Evolutionary conservation across 2,113 vertebrate species (phyloP), one percentile per base, ranked within the genome.

Genomic region (Taurulus bubalis): DNA sequence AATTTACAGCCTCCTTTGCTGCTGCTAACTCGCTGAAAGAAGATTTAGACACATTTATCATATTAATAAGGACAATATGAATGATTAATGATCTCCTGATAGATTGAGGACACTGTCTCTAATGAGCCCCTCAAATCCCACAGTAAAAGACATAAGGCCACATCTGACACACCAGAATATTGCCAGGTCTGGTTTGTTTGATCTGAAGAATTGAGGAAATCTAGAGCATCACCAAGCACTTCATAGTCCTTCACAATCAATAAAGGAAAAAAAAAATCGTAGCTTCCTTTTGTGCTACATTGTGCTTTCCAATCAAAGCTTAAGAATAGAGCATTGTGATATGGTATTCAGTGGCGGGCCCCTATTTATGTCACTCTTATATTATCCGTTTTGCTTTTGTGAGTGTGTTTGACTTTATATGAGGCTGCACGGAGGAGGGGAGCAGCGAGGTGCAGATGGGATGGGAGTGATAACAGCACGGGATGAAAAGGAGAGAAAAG

Each of bases 361-460:
- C 66, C 51, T 73, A 81, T 91, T 91, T 86, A 79, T 85, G 89
- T 74, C 81, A 90, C 73, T 77, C 86, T 80, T 65, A 85, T 79
- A 83, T 87, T 86, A 86, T 90, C 90, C 42, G 42, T 77, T 81
- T 74, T 85, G 64, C 80, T 84, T 67, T 67, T 18, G 42, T 68
- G 47, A 32, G 80, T 71, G 68, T 63, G 49, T 67, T 47, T 59
- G 85, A 80, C 80, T 84, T 71, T 71, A 72, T 66, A 77, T 71
- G 71, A 87, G 65, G 67, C 20, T 16, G 56, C 77, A 70, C 60
- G 69, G 63, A 79, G 74, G 80, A 10, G 75, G 60, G 34, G 82
- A 80, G 38, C 82, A 78, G 80, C 2, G 51, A 90, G 83, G 90
- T 86, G 85, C 91, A 91, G 90, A 93, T 92, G 90, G 85, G 83